Conservation (phyloP, 2,888 invertebrate species). For the Hyposoter didymator region DNA sequence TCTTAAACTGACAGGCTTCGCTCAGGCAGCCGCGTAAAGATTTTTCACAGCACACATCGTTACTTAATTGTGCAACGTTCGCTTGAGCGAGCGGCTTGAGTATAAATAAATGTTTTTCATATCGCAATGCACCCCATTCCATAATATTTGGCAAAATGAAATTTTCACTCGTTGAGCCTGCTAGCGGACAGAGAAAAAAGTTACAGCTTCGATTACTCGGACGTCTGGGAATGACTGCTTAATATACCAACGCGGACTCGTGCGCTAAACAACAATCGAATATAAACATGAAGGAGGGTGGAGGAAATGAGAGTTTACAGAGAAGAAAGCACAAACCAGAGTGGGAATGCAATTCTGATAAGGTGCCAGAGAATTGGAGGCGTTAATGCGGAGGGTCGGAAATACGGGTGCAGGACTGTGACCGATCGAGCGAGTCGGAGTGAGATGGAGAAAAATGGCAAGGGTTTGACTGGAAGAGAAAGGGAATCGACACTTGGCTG, state of each 20-base stretch:
- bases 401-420: constrained; percentile 50
- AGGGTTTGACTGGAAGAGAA: constrained; percentile 39
- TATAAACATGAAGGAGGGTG: constrained; percentile 36
- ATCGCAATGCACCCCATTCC: background rate
- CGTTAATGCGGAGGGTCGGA: constrained; percentile 61
- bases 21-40: background rate
- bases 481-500: constrained; percentile 80
- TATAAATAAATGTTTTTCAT: background rate
- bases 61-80: background rate
- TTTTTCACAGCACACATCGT: background rate
- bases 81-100: background rate
- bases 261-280: constrained; percentile 43
- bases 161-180: constrained; percentile 1
- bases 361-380: constrained; percentile 62
- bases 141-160: background rate
- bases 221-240: constrained; percentile 42
- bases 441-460: constrained; percentile 12
- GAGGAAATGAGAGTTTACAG: constrained; percentile 43
- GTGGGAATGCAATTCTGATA: constrained; percentile 68
- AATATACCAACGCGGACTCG: constrained; percentile 30
- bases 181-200: background rate
- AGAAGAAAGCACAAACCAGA: constrained; percentile 41
- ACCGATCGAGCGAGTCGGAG: constrained; percentile 11
- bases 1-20: background rate
- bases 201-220: background rate